Base-by-base conservation (phyloP, 2,797 vertebrate genomes). In the Danio kyathit region DNA sequence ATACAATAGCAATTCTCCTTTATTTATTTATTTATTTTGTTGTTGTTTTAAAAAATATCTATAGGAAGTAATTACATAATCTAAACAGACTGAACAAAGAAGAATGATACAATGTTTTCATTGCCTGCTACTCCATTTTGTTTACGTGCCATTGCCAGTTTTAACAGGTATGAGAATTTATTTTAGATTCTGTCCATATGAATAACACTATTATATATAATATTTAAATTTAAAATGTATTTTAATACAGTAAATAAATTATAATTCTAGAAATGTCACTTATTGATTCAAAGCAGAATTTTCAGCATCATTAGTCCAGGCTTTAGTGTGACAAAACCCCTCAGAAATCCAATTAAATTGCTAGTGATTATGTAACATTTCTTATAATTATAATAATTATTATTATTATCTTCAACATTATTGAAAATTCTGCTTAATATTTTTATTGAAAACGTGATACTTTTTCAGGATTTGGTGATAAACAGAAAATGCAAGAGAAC, bases 321-420 rank as follows among this genome's bases (percentile, higher is more conserved):
- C 17, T 49, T 49, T 0, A 12, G 5, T 14, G 46, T 29, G 44
- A 67, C 19, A 9, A 29, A 46, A 38, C 16, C 12, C 21, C 51
- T 67, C 4, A 67, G 19, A 51, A 29, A 51, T 67, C 48, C 51
- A 51, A n/a, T 29, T 70, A 70, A 52, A 52, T n/a, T 40, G 9
- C 67, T 7, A 1, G 8, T 1, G 0, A 0, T 66, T n/a, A 40
- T 10, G 21, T 51, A 70, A 16, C 4, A 52, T n/a, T n/a, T 29
- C 19, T 3, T 7, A 65, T 19, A 19, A 48, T 48, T 6, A n/a
- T 29, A 1, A 1, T 29, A 1, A 29, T 29, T 29, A 29, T 29
- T 29, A 29, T 1, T 29, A 3, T 3, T 29, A 29, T 29, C 3
- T 1, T 40, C 10, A 59, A 7, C 14, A 12, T 5, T 70, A 10